phyloP scores from a whole-genome alignment of 2,797 vertebrate species.

The Lacerta viridis region DNA sequence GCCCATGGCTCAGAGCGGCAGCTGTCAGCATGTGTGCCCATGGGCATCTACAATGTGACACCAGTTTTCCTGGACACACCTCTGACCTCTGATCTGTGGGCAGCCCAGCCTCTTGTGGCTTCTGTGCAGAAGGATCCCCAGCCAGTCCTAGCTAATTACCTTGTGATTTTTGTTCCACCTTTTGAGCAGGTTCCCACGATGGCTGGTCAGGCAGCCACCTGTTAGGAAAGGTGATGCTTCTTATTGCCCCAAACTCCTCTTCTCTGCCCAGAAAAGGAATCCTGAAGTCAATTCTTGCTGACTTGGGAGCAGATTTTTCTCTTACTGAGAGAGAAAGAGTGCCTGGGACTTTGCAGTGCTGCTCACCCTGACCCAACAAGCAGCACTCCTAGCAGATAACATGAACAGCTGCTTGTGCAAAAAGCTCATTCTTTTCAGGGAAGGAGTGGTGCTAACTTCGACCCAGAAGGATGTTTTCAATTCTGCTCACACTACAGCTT shows the following conservation, averaged over 20 bases:
- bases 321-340: not conserved
- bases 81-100: not conserved
- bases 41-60: too few relatives aligned
- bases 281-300: not conserved
- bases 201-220: not conserved
- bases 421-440: too few relatives aligned
- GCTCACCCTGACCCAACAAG: too few relatives aligned
- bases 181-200: too few relatives aligned
- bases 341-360: not conserved
- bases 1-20: not conserved
- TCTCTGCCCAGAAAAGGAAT: not conserved
- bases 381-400: too few relatives aligned
- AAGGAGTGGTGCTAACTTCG: too few relatives aligned
- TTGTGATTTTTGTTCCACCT: not conserved
- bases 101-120: not conserved
- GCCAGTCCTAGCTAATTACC: too few relatives aligned
- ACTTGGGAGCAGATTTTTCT: not conserved
- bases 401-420: too few relatives aligned
- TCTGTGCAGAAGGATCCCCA: not conserved
- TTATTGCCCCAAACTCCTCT: not conserved
- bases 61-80: too few relatives aligned
- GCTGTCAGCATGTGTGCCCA: too few relatives aligned
- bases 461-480: too few relatives aligned
- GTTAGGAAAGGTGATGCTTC: not conserved
- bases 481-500: too few relatives aligned